phyloP scores from a whole-genome alignment of 2,888 invertebrate species.

The Drosophila nigritarsus region DNA sequence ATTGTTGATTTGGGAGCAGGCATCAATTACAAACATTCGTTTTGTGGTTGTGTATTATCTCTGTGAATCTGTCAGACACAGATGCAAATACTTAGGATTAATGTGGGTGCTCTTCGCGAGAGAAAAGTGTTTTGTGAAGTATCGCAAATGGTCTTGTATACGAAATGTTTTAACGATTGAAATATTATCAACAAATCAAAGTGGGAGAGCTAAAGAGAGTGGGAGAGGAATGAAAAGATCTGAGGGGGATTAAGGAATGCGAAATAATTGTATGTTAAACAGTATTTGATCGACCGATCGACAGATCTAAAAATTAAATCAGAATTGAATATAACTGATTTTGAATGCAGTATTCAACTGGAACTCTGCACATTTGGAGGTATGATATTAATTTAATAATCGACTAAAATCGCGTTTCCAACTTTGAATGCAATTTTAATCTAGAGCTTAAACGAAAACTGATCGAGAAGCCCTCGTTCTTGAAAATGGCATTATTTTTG shows the following conservation, averaged over 20 bases:
- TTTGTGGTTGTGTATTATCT: neutral
- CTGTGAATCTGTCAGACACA: slow-evolving; percentile 42
- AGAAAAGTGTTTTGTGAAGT: slow-evolving; percentile 17
- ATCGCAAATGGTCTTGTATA: slow-evolving; percentile 27
- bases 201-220: neutral
- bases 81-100: slow-evolving; percentile 19
- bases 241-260: neutral
- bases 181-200: slow-evolving; percentile 30
- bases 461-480: neutral
- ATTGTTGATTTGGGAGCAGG: slow-evolving; percentile 21
- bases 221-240: too few species aligned
- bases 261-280: neutral
- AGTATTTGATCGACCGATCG: neutral
- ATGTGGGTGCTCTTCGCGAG: slow-evolving; percentile 26
- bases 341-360: neutral
- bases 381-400: neutral
- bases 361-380: too few species aligned
- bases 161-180: slow-evolving; percentile 7
- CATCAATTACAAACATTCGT: slow-evolving; percentile 12
- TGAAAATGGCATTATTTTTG: neutral
- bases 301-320: neutral
- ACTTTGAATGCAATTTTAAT: neutral
- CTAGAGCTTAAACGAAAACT: neutral
- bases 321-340: neutral
- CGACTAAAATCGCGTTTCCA: neutral